Evolutionary conservation across 2,888 invertebrate species (phyloP).

Genomic region (Standfussiana lucernea): DNA sequence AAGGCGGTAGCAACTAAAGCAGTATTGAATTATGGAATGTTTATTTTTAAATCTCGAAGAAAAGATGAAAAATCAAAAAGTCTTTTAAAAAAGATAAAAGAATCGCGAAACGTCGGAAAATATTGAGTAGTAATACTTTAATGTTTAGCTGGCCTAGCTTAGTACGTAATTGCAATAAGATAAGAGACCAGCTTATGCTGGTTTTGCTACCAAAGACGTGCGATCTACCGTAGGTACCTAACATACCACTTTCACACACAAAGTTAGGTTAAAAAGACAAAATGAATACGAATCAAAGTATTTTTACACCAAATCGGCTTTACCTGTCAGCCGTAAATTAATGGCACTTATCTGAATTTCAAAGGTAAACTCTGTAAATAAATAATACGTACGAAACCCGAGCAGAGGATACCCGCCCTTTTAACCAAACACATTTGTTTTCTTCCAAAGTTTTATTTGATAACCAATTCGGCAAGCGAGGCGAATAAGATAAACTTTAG

Average conservation of each 20-base stretch:
- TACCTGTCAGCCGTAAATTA: conserved; percentile 49
- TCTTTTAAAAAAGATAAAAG: not conserved
- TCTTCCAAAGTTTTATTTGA: conserved; percentile 70
- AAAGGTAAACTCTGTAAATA: conserved; percentile 52
- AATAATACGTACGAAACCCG: conserved; percentile 51
- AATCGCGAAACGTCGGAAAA: not conserved
- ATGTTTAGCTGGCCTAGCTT: not conserved
- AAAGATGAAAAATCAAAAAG: not conserved
- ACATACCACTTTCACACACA: not conserved
- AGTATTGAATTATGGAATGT: conserved; percentile 28
- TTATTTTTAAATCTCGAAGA: conserved; percentile 25
- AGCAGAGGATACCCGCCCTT: conserved; percentile 31
- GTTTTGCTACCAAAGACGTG: not conserved
- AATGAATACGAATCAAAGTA: conserved; percentile 16
- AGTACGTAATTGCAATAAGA: not conserved
- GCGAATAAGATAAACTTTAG: conserved; percentile 71
- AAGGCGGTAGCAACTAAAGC: conserved; percentile 36
- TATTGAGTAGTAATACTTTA: not conserved
- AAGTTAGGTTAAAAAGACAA: conserved; percentile 8
- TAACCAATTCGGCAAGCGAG: conserved; percentile 68
- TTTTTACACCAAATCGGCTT: conserved; percentile 34
- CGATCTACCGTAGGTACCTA: not conserved
- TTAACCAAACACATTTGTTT: conserved; percentile 64
- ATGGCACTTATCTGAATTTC: conserved; percentile 55
- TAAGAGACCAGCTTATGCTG: not conserved